Evolutionary conservation across 2,797 vertebrate genomes (phyloP).

Genomic region (Eulemur albifrons): DNA sequence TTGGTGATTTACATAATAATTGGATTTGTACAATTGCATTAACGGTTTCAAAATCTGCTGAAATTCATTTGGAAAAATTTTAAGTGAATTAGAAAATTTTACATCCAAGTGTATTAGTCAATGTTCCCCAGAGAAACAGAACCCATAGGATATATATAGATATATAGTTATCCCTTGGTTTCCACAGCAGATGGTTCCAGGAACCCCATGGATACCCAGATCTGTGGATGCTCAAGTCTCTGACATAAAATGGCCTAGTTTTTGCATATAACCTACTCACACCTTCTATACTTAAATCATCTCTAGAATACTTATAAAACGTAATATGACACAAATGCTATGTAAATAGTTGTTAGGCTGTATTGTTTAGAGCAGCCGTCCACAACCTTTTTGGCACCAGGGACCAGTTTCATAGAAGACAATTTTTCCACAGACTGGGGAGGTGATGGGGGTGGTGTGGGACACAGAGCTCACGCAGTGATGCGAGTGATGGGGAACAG

Average conservation of each 20-base stretch:
- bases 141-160: not conserved
- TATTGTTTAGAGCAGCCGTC: not conserved
- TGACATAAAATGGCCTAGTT: not conserved
- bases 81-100: not conserved
- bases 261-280: not conserved
- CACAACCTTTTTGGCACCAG: no score
- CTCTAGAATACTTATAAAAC: not conserved
- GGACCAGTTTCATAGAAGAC: no score
- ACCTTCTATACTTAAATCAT: not conserved
- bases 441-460: no score
- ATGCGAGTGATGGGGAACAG: no score
- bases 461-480: no score
- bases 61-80: not conserved
- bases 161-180: not conserved
- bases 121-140: not conserved
- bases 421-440: no score
- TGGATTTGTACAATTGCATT: not conserved
- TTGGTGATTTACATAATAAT: not conserved
- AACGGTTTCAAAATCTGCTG: not conserved
- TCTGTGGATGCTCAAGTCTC: not conserved
- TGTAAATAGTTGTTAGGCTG: not conserved
- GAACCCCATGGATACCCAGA: not conserved
- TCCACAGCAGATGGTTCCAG: not conserved
- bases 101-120: not conserved
- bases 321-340: not conserved